Evolutionary conservation across 64 coral and sea anemone genomes (phyloP), one percentile per base, ranked within the genome.

Genomic region (Montipora capricornis): DNA sequence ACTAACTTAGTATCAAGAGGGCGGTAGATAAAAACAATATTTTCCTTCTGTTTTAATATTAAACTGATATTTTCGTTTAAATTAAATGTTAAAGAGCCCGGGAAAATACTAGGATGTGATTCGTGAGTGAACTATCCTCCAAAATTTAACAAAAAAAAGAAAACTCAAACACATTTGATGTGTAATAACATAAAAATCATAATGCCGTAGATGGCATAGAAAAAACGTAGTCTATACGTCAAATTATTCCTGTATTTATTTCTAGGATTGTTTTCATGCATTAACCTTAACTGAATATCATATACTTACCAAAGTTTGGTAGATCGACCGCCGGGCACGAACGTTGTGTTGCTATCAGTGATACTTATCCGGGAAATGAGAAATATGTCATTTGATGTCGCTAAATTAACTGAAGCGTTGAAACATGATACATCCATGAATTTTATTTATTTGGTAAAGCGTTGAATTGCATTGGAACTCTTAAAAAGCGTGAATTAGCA

Each of bases 401-500:
- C 68, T 49, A 20, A 29, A 64, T 15, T 64, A 49, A 9, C 82
- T 2, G 47, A 73, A 26, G 29, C 46, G 49, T 46, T 22, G 61
- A 71, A 86, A 73, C 19, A 10, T 12, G 49, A 84, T 44, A 44
- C 16, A 16, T 68, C 59, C 67, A 45, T 84, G 16, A 73, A 71
- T 70, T 8, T 70, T 67, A 46, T 49, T 26, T 84, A 84, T 45
- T 86, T 49, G 45, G 7, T 8, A 61, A 6, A 82, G 4, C 5
- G 8, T 4, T 24, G 4, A 29, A 82, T 60, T 62, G 49, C 51
- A 9, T n/a, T 67, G 26, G 19, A 81, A 68, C 82, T 49, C 62
- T 86, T 86, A 64, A 86, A 84, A 73, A 70, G 82, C 82, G 44
- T 49, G 19, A 4, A 86, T 86, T 86, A 86, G 82, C 82, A 86